Conservation (phyloP, 2,797 vertebrate species). For the Silurus lanzhouensis region DNA sequence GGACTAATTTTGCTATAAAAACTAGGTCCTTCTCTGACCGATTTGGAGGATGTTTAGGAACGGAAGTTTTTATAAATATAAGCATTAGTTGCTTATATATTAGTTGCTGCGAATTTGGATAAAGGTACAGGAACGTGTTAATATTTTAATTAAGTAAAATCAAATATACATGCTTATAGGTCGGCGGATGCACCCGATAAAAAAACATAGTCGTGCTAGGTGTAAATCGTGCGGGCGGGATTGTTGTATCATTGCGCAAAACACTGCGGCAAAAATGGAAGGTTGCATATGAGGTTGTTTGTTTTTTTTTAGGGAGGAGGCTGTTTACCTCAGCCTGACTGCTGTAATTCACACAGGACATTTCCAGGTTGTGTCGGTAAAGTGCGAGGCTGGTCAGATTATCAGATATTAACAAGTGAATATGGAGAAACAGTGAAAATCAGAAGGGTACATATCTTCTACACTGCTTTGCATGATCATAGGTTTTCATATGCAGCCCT, state of each 20-base stretch:
- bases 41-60: not conserved
- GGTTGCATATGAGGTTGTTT: not conserved
- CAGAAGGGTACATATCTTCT: no score
- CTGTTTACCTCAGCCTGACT: not conserved
- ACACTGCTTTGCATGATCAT: not conserved
- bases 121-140: not conserved
- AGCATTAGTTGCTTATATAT: not conserved
- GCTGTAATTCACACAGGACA: not conserved
- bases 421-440: not conserved
- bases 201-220: not conserved
- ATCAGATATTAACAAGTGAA: not conserved
- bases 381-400: not conserved
- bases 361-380: not conserved
- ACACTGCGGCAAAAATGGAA: conserved; percentile 33
- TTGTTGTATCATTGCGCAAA: conserved; percentile 51
- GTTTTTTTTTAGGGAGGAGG: not conserved
- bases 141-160: not conserved
- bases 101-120: not conserved
- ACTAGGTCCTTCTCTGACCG: conserved; percentile 64
- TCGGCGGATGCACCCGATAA: conserved; percentile 4
- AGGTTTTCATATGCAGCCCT: no score
- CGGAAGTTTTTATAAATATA: not conserved
- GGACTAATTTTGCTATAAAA: conserved; percentile 69
- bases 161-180: not conserved
- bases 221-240: no score